Percentiles rank a stretch among this genome's conserved stretches.
phyloP scores from a whole-genome alignment of 2,888 invertebrate species.

The Choristoneura rosaceana region DNA sequence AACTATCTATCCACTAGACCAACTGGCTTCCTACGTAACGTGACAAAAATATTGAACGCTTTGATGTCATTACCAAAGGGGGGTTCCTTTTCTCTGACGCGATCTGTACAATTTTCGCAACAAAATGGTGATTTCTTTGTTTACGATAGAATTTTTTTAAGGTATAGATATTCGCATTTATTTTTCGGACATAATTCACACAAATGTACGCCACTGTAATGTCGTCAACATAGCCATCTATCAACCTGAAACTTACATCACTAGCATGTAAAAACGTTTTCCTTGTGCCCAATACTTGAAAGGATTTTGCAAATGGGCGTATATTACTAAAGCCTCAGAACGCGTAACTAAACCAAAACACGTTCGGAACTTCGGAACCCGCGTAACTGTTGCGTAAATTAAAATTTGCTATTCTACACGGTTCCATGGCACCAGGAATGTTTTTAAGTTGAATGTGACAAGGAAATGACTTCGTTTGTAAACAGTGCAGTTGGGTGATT shows the following conservation, averaged over 20 bases:
- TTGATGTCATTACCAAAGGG: no score
- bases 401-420: constrained; percentile 16
- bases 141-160: no score
- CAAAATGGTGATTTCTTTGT: not conserved
- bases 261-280: constrained; percentile 25
- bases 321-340: constrained; percentile 24
- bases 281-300: constrained; percentile 40
- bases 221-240: not conserved
- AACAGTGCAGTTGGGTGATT: constrained; percentile 21
- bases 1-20: no score
- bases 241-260: constrained; percentile 24
- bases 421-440: constrained; percentile 14
- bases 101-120: no score
- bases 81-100: no score
- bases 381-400: constrained; percentile 32
- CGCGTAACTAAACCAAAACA: constrained; percentile 32
- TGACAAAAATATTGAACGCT: no score
- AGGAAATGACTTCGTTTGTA: constrained; percentile 21
- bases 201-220: not conserved
- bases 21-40: no score
- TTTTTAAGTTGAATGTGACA: not conserved
- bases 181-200: not conserved
- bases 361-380: not conserved
- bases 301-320: constrained; percentile 39
- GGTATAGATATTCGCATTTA: not conserved